phyloP scores from a whole-genome alignment of 2,888 invertebrate species.

The Papilio protenor region DNA sequence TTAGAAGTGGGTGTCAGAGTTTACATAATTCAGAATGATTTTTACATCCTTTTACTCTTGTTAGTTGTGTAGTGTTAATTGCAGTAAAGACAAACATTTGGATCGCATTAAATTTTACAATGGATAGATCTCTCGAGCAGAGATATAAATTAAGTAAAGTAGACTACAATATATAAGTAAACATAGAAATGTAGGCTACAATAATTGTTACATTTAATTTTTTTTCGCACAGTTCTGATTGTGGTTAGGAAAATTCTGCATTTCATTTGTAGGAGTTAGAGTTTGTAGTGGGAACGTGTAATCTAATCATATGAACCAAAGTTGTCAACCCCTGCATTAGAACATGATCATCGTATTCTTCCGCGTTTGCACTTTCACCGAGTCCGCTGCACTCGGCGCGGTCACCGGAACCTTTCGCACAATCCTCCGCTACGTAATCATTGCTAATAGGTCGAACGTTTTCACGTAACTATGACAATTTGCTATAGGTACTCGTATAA shows the following conservation, averaged over 20 bases:
- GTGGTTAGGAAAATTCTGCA: background rate
- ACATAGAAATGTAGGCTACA: too few relatives aligned
- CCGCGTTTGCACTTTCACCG: conserved; percentile 46
- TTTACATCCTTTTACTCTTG: background rate
- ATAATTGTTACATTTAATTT: too few relatives aligned
- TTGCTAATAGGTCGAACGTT: conserved; percentile 28
- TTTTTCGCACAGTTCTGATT: too few relatives aligned
- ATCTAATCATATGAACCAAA: background rate
- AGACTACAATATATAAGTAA: too few relatives aligned
- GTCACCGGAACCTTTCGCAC: conserved; percentile 18
- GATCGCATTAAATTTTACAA: background rate
- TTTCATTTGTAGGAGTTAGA: background rate
- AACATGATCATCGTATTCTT: conserved; percentile 33
- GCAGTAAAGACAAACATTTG: background rate
- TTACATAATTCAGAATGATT: conserved; percentile 1
- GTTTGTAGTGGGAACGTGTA: background rate
- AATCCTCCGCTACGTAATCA: conserved; percentile 24
- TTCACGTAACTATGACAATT: conserved; percentile 24
- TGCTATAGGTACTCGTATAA: background rate
- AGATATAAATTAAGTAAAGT: too few relatives aligned
- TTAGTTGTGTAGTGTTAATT: background rate
- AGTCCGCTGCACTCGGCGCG: conserved; percentile 40
- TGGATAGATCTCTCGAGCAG: background rate
- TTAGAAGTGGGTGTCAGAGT: conserved; percentile 11
- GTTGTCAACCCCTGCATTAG: conserved; percentile 19